A percentile compares a stretch with the other conserved stretches of the same genome.
Evolutionary conservation across 2,113 vertebrate genomes (phyloP).

Genomic region (Helogale parvula): DNA sequence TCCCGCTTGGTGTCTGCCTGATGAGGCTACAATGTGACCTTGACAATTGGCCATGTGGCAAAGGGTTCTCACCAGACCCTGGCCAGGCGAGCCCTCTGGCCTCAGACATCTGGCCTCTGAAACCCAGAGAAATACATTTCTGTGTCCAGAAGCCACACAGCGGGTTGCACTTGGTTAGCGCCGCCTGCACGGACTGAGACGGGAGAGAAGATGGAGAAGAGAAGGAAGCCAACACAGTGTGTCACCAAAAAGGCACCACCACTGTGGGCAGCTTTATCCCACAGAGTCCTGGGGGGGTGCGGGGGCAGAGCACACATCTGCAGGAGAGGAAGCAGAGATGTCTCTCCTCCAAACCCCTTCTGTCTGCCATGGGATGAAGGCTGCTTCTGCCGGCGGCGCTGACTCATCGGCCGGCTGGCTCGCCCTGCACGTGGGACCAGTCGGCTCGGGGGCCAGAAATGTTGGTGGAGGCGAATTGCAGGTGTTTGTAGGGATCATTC

Average conservation of each 20-base stretch:
- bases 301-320: fast-evolving
- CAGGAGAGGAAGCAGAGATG: neutral
- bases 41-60: too few relatives aligned
- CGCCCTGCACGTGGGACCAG: neutral
- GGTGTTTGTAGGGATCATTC: neutral
- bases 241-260: neutral
- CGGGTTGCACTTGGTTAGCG: neutral
- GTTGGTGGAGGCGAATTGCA: neutral
- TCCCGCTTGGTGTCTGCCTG: neutral
- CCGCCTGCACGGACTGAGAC: neutral
- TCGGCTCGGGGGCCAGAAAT: neutral
- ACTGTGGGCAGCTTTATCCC: neutral
- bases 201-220: neutral
- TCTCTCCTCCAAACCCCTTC: neutral
- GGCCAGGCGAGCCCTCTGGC: neutral
- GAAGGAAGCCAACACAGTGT: neutral
- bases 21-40: neutral
- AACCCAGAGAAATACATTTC: neutral
- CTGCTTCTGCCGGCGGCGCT: neutral
- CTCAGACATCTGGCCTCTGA: neutral
- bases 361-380: neutral
- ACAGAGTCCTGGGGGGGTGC: fast-evolving
- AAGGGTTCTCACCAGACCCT: neutral
- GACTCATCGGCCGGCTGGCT: neutral
- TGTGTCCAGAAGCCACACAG: neutral